Conservation (phyloP, 2,113 vertebrate species). For the Uropsilus gracilis region DNA sequence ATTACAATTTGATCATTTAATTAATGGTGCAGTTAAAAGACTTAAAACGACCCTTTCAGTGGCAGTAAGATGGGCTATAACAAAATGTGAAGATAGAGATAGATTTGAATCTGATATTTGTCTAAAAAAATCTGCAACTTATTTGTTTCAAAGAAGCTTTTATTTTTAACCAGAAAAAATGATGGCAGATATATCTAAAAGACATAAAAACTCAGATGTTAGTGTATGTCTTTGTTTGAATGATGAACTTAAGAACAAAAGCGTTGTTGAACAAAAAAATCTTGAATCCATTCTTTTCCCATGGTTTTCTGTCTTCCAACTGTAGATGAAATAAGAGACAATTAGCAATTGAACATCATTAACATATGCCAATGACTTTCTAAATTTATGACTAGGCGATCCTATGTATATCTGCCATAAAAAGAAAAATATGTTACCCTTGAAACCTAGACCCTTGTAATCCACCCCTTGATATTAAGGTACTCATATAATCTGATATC, state of each 20-base stretch:
- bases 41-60: not conserved
- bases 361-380: not conserved
- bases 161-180: slow-evolving; percentile 20
- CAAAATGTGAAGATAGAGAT: not conserved
- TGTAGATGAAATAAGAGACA: not conserved
- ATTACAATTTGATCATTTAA: not conserved
- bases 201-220: not conserved
- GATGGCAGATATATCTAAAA: too few relatives aligned
- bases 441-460: not conserved
- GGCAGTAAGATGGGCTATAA: not conserved
- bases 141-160: not conserved
- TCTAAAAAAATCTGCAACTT: not conserved
- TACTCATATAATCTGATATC: not conserved
- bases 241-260: not conserved
- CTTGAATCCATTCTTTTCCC: not conserved
- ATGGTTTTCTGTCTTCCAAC: not conserved
- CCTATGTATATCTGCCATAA: not conserved
- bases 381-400: not conserved
- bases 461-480: not conserved
- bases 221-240: not conserved
- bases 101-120: not conserved
- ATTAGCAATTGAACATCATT: not conserved
- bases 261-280: not conserved
- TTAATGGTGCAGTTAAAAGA: not conserved
- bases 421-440: not conserved